These are phyloP conservation scores for Typhlomys cinereus DNA, from an alignment of 2,113 vertebrate species.

Conservation along the genomic window DNA sequence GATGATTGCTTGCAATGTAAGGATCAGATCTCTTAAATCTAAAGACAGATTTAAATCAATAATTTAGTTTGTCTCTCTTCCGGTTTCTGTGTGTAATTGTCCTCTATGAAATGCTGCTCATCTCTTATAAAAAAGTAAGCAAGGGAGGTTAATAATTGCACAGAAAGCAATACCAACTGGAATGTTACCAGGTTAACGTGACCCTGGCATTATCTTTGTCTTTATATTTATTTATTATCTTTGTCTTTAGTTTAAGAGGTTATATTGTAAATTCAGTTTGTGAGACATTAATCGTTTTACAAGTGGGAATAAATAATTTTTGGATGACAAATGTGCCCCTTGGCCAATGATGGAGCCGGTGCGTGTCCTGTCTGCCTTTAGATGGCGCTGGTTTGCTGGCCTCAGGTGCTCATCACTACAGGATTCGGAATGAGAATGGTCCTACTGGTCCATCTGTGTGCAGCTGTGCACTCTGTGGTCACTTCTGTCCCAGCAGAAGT, in stretches of 20 bases:
- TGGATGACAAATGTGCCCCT: not conserved
- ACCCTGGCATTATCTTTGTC: not conserved
- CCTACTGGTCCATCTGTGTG: not conserved
- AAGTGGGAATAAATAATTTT: not conserved
- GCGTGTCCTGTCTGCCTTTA: not conserved
- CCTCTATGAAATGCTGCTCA: not conserved
- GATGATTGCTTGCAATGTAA: not conserved
- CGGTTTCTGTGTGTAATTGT: not conserved
- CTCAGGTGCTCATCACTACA: not conserved
- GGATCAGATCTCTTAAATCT: not conserved
- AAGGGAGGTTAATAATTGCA: not conserved
- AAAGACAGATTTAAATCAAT: not conserved
- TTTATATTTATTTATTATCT: constrained; percentile 36
- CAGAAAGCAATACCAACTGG: not conserved
- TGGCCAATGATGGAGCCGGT: not conserved
- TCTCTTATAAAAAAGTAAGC: constrained; percentile 19
- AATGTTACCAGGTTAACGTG: not conserved
- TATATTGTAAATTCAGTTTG: not conserved
- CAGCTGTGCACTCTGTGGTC: not conserved
- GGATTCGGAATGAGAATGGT: not conserved
- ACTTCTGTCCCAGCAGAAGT: not conserved
- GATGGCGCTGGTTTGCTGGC: constrained; percentile 15
- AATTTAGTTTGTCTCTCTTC: not conserved
- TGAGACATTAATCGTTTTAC: not conserved
- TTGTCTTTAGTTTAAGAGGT: constrained; percentile 17